phyloP scores from a whole-genome alignment of 2,113 vertebrate species.

The Chlorodrepanis virens region DNA sequence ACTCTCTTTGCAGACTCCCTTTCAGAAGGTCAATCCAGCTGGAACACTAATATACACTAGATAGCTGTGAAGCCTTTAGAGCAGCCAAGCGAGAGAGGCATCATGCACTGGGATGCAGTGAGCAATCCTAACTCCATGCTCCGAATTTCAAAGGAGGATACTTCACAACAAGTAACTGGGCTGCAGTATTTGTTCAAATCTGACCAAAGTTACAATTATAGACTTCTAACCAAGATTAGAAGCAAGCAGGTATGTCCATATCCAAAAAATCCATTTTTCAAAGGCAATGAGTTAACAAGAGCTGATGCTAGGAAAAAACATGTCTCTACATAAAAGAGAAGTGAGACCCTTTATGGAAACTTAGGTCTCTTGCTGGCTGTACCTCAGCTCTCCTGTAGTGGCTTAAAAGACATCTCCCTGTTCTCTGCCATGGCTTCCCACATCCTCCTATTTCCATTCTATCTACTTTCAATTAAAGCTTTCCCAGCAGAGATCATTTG shows the following conservation, averaged over 20 bases:
- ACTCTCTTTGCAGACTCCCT: not conserved
- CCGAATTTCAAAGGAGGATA: not conserved
- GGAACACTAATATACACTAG: not conserved
- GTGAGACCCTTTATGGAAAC: not conserved
- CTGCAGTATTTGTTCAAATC: not conserved
- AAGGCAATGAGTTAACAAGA: not conserved
- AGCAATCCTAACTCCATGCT: not conserved
- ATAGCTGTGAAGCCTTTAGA: not conserved
- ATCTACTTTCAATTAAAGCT: not conserved
- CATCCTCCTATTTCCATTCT: not conserved
- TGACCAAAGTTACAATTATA: not conserved
- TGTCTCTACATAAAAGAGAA: not conserved
- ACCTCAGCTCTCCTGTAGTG: not conserved
- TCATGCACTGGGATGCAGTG: not conserved
- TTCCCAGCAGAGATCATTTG: not conserved
- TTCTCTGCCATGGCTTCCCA: not conserved
- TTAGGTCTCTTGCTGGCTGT: not conserved
- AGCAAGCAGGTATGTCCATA: not conserved
- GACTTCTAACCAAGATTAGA: not conserved
- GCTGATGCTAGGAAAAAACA: not conserved
- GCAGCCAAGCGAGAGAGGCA: not conserved
- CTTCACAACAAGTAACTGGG: not conserved
- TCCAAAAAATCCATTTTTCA: not conserved
- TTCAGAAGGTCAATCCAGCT: not conserved
- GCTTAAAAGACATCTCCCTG: not conserved